Percentiles rank a stretch among this genome's conserved stretches.
Evolutionary conservation across 2,888 invertebrate species (phyloP).

Genomic region (Prenolepis imparis): DNA sequence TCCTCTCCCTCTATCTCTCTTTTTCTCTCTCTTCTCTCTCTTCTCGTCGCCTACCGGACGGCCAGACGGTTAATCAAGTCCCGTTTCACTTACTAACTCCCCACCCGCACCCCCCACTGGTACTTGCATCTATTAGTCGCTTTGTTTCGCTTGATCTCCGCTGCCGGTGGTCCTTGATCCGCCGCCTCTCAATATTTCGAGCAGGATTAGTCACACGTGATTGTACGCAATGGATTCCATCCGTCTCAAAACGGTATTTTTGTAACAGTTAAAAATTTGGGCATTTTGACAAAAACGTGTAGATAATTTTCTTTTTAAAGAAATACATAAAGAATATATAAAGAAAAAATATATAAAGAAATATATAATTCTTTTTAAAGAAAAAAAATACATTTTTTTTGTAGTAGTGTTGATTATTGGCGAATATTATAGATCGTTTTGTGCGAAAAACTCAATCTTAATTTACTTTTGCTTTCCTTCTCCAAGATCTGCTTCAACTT

Average conservation of each 20-base stretch:
- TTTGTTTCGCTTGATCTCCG: conserved; percentile 40
- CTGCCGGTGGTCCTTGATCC: conserved; percentile 28
- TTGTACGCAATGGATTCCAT: background rate
- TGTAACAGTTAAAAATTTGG: background rate
- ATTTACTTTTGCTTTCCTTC: background rate
- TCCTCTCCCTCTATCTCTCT: background rate
- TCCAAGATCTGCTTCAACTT: background rate
- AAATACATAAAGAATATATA: too few species aligned
- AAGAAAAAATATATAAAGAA: too few species aligned
- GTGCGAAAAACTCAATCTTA: background rate
- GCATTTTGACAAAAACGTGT: background rate
- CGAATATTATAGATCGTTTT: background rate
- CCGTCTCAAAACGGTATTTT: background rate
- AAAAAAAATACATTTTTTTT: too few species aligned
- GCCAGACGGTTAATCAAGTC: conserved; percentile 69
- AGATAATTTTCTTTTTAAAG: too few species aligned
- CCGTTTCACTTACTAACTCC: conserved; percentile 72
- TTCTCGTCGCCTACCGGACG: conserved; percentile 50
- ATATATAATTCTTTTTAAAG: too few species aligned
- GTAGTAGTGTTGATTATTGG: background rate
- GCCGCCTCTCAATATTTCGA: conserved; percentile 1
- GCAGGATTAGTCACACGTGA: conserved; percentile 50
- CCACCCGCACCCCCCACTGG: background rate
- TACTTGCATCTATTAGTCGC: conserved; percentile 11
- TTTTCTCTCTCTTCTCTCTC: background rate